Evolutionary conservation across 1,140 invertebrate species (phyloP).

Genomic region (Drosophila nannoptera): DNA sequence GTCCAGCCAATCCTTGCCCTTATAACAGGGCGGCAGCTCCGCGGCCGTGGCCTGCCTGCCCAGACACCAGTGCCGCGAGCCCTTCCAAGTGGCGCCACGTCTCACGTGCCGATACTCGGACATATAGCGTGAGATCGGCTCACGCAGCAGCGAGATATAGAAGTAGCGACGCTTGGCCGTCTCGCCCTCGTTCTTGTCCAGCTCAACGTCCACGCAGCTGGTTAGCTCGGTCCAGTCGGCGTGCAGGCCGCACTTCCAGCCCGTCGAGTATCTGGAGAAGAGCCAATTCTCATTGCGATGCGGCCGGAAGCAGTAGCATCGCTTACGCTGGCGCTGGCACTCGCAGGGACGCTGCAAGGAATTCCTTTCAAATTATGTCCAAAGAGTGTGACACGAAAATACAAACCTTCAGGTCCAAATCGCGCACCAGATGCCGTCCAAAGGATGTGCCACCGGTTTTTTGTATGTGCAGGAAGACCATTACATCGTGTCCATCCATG

Average conservation of each 20-base stretch:
- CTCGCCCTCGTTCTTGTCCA: slow-evolving; percentile 92
- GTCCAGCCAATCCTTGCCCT: slow-evolving; percentile 84
- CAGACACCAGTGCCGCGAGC: slow-evolving; percentile 91
- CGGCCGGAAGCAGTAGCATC: slow-evolving; percentile 95
- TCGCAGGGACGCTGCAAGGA: slow-evolving; percentile 87
- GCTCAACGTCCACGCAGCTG: slow-evolving; percentile 90
- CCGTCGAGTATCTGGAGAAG: slow-evolving; percentile 98
- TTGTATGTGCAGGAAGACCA: slow-evolving; percentile 99
- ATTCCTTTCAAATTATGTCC: background rate
- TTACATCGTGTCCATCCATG: slow-evolving; percentile 94
- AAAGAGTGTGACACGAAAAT: too few species aligned
- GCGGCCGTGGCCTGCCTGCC: slow-evolving; percentile 88
- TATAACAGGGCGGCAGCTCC: slow-evolving; percentile 89
- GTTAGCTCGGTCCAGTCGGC: slow-evolving; percentile 99
- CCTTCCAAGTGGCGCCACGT: slow-evolving; percentile 98
- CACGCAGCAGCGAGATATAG: slow-evolving; percentile 96
- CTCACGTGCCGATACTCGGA: slow-evolving; percentile 97
- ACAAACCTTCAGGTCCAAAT: slow-evolving; percentile 89
- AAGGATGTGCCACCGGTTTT: slow-evolving; percentile 95
- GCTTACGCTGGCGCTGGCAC: slow-evolving; percentile 90
- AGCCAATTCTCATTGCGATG: slow-evolving; percentile 96
- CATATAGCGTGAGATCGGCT: slow-evolving; percentile 94
- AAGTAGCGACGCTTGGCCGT: slow-evolving; percentile 92
- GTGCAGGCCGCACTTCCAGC: slow-evolving; percentile 99
- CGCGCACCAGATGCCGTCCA: slow-evolving; percentile 95